These are phyloP conservation scores for Dicrurus megarhynchus DNA, from an alignment of 2,113 vertebrate species.

Conservation along the genomic window DNA sequence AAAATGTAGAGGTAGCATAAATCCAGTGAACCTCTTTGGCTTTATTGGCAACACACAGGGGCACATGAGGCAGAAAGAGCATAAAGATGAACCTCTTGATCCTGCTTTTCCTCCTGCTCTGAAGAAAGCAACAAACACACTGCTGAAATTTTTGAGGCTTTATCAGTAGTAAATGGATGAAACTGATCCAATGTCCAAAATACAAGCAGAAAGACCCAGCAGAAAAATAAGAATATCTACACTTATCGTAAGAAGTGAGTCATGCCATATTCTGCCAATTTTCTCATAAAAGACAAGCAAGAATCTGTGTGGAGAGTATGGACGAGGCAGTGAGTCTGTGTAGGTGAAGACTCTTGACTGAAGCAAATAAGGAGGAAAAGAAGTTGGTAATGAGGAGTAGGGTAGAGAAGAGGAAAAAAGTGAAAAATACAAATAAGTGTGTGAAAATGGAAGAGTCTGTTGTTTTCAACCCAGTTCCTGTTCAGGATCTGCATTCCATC, in stretches of 20 bases:
- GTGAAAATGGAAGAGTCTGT: neutral
- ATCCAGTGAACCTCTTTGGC: fast-evolving
- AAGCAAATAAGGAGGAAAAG: neutral
- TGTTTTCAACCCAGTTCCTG: neutral
- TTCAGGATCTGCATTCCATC: neutral
- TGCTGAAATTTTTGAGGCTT: neutral
- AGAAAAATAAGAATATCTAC: neutral
- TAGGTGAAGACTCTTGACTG: neutral
- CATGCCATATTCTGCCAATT: neutral
- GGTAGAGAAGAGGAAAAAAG: neutral
- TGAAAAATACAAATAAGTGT: neutral
- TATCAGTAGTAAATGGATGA: neutral
- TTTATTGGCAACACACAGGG: neutral
- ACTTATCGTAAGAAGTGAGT: fast-evolving
- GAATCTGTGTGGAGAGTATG: neutral
- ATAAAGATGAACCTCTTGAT: neutral
- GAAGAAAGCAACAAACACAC: neutral
- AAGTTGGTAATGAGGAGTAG: neutral
- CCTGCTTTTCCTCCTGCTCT: neutral
- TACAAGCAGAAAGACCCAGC: neutral
- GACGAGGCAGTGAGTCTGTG: neutral
- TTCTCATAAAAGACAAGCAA: neutral
- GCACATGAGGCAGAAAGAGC: neutral
- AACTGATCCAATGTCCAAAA: neutral
- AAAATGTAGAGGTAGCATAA: fast-evolving